Evolutionary conservation across 2,888 invertebrate species (phyloP).

Genomic region (Aethes cnicana): DNA sequence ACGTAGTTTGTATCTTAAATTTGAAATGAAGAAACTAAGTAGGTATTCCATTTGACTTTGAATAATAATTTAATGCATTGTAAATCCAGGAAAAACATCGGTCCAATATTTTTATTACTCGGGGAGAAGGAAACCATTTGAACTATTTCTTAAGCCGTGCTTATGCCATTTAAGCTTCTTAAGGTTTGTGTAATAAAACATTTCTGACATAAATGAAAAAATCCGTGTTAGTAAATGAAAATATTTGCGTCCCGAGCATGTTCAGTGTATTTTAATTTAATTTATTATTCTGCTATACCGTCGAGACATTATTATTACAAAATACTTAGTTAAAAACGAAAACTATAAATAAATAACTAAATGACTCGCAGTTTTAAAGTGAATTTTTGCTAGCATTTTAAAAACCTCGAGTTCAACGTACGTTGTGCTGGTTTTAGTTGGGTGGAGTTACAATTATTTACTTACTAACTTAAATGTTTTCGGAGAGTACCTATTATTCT

Average conservation of each 20-base stretch:
- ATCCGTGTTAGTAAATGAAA: background rate
- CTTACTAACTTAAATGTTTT: background rate
- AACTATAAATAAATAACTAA: background rate
- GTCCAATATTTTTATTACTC: no score
- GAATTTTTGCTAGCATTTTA: background rate
- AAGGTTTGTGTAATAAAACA: no score
- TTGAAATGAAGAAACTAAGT: no score
- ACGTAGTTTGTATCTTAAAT: no score
- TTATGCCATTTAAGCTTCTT: no score
- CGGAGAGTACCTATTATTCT: constrained; percentile 34
- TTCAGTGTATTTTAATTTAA: constrained; percentile 1
- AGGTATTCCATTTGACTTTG: no score
- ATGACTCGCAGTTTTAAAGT: background rate
- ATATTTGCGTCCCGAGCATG: background rate
- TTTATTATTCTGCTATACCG: background rate
- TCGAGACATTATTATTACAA: background rate
- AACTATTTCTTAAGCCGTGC: no score
- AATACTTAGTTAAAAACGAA: background rate
- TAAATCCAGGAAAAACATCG: no score
- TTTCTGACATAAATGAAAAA: no score
- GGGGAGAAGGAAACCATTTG: no score
- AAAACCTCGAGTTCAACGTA: background rate
- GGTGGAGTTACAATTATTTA: background rate
- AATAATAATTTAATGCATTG: no score
- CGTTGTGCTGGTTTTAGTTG: no score